Evolutionary conservation across 2,113 vertebrate genomes (phyloP).

Genomic region (Formicarius rufipectus): DNA sequence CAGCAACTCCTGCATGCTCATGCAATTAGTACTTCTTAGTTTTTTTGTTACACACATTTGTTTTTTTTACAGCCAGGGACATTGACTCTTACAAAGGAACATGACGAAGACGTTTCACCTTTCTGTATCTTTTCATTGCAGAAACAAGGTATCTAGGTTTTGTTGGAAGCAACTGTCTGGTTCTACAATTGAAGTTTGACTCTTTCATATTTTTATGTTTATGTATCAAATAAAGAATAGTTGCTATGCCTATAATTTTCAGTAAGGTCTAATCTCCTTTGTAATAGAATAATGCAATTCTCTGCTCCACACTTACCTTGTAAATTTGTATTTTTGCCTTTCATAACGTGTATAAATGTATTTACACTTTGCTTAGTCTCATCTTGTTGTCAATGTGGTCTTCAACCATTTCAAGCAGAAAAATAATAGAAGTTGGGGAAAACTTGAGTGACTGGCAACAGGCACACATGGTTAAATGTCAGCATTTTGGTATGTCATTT

Average conservation of each 20-base stretch:
- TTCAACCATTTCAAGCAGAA: neutral
- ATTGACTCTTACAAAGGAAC: neutral
- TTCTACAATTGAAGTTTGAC: neutral
- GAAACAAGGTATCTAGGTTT: neutral
- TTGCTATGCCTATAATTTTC: neutral
- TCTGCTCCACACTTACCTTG: neutral
- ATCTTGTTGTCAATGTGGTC: neutral
- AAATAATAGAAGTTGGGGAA: neutral
- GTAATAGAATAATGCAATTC: neutral
- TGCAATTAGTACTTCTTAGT: neutral
- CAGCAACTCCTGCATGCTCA: neutral
- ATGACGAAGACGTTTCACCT: neutral
- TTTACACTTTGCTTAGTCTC: neutral
- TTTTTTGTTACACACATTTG: neutral
- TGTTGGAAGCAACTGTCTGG: neutral
- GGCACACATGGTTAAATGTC: constrained; percentile 40
- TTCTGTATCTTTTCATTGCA: neutral
- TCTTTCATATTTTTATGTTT: neutral
- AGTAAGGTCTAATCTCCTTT: neutral
- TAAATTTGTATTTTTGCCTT: constrained; percentile 8
- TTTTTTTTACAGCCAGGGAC: neutral
- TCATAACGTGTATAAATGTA: neutral
- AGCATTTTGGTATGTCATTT: constrained; percentile 43
- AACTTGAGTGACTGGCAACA: constrained; percentile 10
- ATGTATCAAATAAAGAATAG: neutral